These are phyloP conservation scores for Cephus cinctus DNA, from an alignment of 1,140 invertebrate genomes.

Conservation along the genomic window DNA sequence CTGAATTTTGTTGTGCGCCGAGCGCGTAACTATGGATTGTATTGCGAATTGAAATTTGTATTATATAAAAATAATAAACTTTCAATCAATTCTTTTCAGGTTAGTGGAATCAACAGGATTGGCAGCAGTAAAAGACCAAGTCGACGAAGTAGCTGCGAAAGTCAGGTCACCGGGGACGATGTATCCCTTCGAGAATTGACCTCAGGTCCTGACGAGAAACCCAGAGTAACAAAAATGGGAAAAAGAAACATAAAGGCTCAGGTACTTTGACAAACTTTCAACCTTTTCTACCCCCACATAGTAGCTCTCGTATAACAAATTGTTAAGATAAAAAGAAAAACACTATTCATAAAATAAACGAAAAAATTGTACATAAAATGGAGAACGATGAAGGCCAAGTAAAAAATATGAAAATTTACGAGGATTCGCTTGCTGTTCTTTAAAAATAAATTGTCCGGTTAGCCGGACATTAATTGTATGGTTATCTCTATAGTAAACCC, in stretches of 20 bases:
- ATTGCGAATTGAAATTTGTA: no score
- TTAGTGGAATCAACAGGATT: constrained; percentile 40
- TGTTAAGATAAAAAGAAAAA: not conserved
- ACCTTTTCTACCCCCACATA: not conserved
- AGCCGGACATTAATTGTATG: no score
- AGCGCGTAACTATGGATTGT: no score
- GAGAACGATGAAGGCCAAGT: not conserved
- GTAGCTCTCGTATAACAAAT: not conserved
- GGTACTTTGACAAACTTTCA: constrained; percentile 27
- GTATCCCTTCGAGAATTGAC: constrained; percentile 45
- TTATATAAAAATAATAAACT: no score
- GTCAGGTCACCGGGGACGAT: constrained; percentile 42
- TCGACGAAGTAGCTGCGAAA: constrained; percentile 46
- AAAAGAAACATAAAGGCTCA: constrained; percentile 84
- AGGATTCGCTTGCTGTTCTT: not conserved
- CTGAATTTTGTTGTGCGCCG: no score
- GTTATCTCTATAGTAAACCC: no score
- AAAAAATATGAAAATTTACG: not conserved
- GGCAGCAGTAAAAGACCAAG: constrained; percentile 43
- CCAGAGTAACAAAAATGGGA: constrained; percentile 72
- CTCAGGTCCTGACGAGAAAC: constrained; percentile 58
- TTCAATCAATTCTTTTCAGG: constrained; percentile 26
- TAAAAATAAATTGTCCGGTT: not conserved
- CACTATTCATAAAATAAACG: not conserved
- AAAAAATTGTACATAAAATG: not conserved